Percentiles rank a stretch among this genome's conserved stretches.
phyloP scores from a whole-genome alignment of 2,113 vertebrate species.

The Crotalus helleri region DNA sequence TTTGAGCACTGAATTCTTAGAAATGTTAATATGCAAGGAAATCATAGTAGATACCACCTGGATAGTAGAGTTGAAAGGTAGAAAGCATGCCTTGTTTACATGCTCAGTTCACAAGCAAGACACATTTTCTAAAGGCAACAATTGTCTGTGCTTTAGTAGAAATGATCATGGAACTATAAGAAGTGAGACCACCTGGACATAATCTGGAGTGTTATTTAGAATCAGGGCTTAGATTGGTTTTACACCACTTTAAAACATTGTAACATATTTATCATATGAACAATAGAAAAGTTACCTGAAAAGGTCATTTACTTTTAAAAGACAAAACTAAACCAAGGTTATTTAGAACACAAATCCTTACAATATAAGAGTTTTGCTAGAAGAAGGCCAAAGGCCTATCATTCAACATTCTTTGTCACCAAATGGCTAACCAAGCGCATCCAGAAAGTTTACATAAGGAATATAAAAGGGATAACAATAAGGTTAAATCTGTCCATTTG shows the following conservation, averaged over 20 bases:
- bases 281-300: background rate
- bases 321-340: background rate
- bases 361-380: background rate
- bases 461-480: background rate
- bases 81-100: background rate
- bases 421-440: background rate
- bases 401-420: background rate
- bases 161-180: background rate
- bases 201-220: background rate
- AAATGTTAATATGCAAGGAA: constrained; percentile 42
- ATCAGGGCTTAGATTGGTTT: background rate
- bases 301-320: background rate
- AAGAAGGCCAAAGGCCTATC: background rate
- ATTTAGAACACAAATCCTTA: background rate
- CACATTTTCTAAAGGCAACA: background rate
- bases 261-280: background rate
- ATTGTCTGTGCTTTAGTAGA: background rate
- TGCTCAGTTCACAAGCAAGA: background rate
- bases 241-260: background rate
- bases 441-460: background rate
- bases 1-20: constrained; percentile 53
- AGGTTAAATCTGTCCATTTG: too few species aligned
- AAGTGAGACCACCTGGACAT: background rate
- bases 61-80: background rate
- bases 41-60: constrained; percentile 30